A percentile compares a stretch with the other conserved stretches of the same genome.
Evolutionary conservation across 2,797 vertebrate species (phyloP).

Genomic region (Acanthurus lineatus): DNA sequence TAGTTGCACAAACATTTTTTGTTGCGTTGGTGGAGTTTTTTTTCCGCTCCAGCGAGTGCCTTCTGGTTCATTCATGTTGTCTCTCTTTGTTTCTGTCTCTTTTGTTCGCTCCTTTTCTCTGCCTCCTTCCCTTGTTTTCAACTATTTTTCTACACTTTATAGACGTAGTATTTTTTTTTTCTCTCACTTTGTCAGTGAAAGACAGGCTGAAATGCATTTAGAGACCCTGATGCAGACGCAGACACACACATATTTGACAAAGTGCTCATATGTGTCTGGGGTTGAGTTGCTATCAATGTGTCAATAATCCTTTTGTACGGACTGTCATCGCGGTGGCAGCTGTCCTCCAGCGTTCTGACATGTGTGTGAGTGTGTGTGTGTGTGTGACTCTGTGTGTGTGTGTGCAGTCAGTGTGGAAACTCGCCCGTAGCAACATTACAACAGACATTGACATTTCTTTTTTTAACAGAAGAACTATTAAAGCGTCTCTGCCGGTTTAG

Average conservation of each 20-base stretch:
- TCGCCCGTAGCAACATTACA: constrained; percentile 55
- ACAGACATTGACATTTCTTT: constrained; percentile 59
- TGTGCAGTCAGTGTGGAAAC: constrained; percentile 51
- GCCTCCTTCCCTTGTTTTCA: constrained; percentile 1
- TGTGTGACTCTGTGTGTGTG: constrained; percentile 18
- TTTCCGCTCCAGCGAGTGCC: constrained; percentile 9
- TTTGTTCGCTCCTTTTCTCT: constrained; percentile 9
- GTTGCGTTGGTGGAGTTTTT: constrained; percentile 18
- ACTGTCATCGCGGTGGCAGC: constrained; percentile 66
- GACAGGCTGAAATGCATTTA: constrained; percentile 31
- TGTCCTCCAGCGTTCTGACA: constrained; percentile 49
- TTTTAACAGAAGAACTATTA: constrained; percentile 61
- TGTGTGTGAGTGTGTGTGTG: constrained; percentile 11
- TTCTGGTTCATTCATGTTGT: constrained; percentile 27
- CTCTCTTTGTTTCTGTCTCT: constrained; percentile 8
- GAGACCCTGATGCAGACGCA: constrained; percentile 27
- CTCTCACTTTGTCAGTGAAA: constrained; percentile 18
- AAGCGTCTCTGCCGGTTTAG: constrained; percentile 51
- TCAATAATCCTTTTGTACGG: constrained; percentile 63
- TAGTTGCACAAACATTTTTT: not conserved
- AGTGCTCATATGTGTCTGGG: constrained; percentile 38
- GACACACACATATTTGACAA: not conserved
- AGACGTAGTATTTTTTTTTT: not conserved
- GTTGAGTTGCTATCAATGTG: constrained; percentile 44
- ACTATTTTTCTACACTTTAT: constrained; percentile 1